A percentile compares a stretch with the other conserved stretches of the same genome.
Evolutionary conservation across 2,797 vertebrate species (phyloP).

Genomic region (Gadopsis marmoratus): DNA sequence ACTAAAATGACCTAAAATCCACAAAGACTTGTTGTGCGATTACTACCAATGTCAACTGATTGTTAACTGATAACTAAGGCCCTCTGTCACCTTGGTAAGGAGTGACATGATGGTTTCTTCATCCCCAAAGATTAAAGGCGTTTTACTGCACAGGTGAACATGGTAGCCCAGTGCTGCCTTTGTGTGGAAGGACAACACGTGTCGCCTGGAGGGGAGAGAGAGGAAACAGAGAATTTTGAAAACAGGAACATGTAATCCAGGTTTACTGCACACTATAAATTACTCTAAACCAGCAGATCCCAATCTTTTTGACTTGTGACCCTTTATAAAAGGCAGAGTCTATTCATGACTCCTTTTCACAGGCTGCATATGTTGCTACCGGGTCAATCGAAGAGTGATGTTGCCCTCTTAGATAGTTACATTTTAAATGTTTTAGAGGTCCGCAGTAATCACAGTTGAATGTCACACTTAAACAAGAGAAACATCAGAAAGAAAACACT

Average conservation of each 20-base stretch:
- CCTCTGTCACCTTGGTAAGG: conserved; percentile 86
- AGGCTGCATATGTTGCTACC: neutral
- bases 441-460: neutral
- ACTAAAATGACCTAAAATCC: neutral
- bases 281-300: neutral
- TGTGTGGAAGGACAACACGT: conserved; percentile 85
- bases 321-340: neutral
- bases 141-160: conserved; percentile 88
- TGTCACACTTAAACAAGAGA: neutral
- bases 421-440: neutral
- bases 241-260: neutral
- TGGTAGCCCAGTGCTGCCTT: conserved; percentile 85
- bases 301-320: neutral
- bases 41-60: neutral
- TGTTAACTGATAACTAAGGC: neutral
- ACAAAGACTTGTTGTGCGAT: neutral
- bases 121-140: conserved; percentile 89
- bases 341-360: neutral
- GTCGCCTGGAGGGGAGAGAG: conserved; percentile 82
- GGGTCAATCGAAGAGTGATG: neutral
- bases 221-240: conserved; percentile 21
- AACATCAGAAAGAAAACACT: neutral
- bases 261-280: neutral
- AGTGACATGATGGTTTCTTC: conserved; percentile 88
- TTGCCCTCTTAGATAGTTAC: neutral